phyloP scores from a whole-genome alignment of 2,888 invertebrate genomes.

The Eristalis tenax region DNA sequence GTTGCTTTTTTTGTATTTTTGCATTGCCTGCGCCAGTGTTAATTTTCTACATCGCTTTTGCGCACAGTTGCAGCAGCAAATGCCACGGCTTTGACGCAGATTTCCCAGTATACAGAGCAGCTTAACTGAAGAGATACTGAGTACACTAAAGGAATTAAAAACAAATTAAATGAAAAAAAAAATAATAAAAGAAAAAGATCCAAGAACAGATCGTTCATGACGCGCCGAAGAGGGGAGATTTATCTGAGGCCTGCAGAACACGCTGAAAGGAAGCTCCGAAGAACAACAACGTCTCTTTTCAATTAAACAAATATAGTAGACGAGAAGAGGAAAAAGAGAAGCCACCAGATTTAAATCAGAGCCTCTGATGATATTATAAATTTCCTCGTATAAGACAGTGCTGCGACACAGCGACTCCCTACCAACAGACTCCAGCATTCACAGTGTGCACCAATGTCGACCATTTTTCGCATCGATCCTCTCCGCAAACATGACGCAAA shows the following conservation, averaged over 20 bases:
- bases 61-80: constrained; percentile 65
- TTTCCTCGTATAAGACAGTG: constrained; percentile 46
- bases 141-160: constrained; percentile 58
- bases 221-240: constrained; percentile 64
- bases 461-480: constrained; percentile 71
- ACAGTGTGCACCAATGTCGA: constrained; percentile 59
- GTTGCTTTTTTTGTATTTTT: constrained; percentile 69
- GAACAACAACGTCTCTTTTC: constrained; percentile 77
- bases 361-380: constrained; percentile 67
- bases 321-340: constrained; percentile 68
- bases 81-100: constrained; percentile 63
- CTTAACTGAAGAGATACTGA: constrained; percentile 15
- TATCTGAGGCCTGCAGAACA: constrained; percentile 73
- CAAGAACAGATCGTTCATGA: constrained; percentile 2
- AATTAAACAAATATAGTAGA: constrained; percentile 79
- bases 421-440: constrained; percentile 35
- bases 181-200: constrained; percentile 37
- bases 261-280: constrained; percentile 59
- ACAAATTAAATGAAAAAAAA: constrained; percentile 71
- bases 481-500: constrained; percentile 42
- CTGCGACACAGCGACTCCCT: constrained; percentile 27
- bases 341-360: constrained; percentile 73
- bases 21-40: constrained; percentile 76
- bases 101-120: constrained; percentile 34
- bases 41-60: constrained; percentile 74